Evolutionary conservation across 2,797 vertebrate genomes (phyloP).

Genomic region (Delichon dasypus): DNA sequence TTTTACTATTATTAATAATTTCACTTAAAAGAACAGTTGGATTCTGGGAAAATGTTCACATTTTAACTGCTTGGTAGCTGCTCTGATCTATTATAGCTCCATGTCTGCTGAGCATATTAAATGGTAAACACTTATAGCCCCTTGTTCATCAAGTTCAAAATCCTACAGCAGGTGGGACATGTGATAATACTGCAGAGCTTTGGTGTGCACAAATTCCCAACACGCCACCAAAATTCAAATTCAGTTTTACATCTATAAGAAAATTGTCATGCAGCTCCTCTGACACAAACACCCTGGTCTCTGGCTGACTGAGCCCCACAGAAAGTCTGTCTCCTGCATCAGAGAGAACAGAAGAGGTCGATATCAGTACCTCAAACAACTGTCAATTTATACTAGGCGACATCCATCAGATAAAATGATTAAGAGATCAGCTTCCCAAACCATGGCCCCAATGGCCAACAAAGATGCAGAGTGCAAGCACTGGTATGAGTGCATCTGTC

Average conservation of each 20-base stretch:
- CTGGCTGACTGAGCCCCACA: not conserved
- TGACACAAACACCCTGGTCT: not conserved
- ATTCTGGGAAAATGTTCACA: not conserved
- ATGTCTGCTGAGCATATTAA: not conserved
- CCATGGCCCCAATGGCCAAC: not conserved
- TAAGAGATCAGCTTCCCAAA: constrained; percentile 58
- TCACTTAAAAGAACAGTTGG: not conserved
- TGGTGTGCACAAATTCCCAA: not conserved
- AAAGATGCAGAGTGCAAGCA: constrained; percentile 1
- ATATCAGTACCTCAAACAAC: constrained; percentile 4
- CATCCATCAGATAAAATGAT: constrained; percentile 54
- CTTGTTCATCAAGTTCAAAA: not conserved
- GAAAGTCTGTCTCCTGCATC: not conserved
- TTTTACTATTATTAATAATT: not conserved
- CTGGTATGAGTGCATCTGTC: constrained; percentile 45
- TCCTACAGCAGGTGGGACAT: not conserved
- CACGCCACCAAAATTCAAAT: not conserved
- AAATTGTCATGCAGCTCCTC: not conserved
- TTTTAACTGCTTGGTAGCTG: not conserved
- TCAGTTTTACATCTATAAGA: not conserved
- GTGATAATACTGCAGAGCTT: not conserved
- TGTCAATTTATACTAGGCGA: not conserved
- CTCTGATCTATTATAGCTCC: not conserved
- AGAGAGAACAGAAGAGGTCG: not conserved
- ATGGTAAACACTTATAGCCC: not conserved